Conservation (phyloP, 2,888 invertebrate species). For the Drosophila kambysellisi region DNA sequence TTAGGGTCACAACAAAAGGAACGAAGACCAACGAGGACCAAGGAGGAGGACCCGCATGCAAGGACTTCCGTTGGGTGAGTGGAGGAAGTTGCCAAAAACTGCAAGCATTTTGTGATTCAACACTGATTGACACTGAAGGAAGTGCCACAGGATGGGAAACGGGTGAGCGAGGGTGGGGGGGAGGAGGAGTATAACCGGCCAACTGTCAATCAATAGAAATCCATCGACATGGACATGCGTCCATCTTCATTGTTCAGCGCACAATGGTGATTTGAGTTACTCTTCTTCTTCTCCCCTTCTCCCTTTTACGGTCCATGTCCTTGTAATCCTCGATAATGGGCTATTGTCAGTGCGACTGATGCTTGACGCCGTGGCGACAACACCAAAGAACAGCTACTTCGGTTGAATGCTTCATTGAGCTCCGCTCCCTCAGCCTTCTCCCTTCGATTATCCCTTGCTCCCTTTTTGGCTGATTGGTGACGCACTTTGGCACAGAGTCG, state of each 20-base stretch:
- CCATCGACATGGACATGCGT: constrained; percentile 57
- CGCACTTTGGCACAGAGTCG: constrained; percentile 33
- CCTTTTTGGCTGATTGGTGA: constrained; percentile 41
- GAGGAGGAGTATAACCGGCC: constrained; percentile 28
- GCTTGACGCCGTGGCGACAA: constrained; percentile 49
- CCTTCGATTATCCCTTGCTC: neutral
- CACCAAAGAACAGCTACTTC: constrained; percentile 39
- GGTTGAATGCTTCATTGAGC: constrained; percentile 27
- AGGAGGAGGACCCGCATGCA: constrained; percentile 64
- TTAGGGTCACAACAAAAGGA: constrained; percentile 70
- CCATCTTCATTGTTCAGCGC: constrained; percentile 57
- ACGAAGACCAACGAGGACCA: constrained; percentile 5
- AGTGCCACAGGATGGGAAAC: neutral
- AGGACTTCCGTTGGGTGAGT: constrained; percentile 66
- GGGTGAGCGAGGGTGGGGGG: neutral
- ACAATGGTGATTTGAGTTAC: constrained; percentile 63
- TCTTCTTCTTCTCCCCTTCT: neutral
- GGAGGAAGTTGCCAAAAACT: constrained; percentile 75
- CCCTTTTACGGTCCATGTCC: constrained; percentile 27
- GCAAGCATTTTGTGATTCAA: constrained; percentile 67
- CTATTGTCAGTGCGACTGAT: constrained; percentile 65
- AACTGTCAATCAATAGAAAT: constrained; percentile 69
- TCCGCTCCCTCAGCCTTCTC: neutral
- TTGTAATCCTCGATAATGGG: constrained; percentile 76
- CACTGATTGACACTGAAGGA: constrained; percentile 69